Evolutionary conservation across 2,888 invertebrate genomes (phyloP), one percentile per base, ranked within the genome.

Genomic region (Anodontia alba): DNA sequence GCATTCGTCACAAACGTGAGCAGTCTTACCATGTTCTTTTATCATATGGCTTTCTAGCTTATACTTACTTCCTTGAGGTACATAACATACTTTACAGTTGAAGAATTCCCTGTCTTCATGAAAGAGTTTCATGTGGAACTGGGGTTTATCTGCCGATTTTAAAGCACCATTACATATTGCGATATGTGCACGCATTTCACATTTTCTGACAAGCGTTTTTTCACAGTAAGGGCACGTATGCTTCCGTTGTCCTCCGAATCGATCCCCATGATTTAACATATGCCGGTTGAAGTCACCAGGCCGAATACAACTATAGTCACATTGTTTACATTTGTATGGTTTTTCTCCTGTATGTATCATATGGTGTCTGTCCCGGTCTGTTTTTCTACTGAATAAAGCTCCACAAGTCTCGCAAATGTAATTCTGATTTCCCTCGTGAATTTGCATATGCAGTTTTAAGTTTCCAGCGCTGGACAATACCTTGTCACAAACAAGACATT

Each of bases 401-500:
- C 26, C 26, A 26, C 57, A 57, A 8, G 26, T 26, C 2, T 26
- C 57, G 15, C 57, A 57, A 8, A 10, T 15, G 15, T 29, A 15
- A 8, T 26, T 26, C 29, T 57, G 57, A 7, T 17, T 57, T 57
- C 57, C 57, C 7, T 57, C 57, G 29, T 57, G 57, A 23, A 23
- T 57, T 57, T 57, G 57, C 57, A 57, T 57, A 23, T 57, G 57
- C 29, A 57, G 15, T 57, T 26, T 57, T 15, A 57, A 57, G 26
- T 57, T 57, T 12, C 7, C 23, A 8, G 8, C 12, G 26, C 7
- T 8, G 10, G 57, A 23, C 15, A 57, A 57, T 29, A 29, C 26
- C 15, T 57, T 57, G 8, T 26, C 26, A 29, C 57, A 57, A 57
- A 26, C 29, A 29, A 26, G 1, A 23, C 57, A 57, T 26, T 49